These are phyloP conservation scores for Scelioninae gen. 2 DNA, from an alignment of 2,888 invertebrate species.

Conservation along the genomic window DNA sequence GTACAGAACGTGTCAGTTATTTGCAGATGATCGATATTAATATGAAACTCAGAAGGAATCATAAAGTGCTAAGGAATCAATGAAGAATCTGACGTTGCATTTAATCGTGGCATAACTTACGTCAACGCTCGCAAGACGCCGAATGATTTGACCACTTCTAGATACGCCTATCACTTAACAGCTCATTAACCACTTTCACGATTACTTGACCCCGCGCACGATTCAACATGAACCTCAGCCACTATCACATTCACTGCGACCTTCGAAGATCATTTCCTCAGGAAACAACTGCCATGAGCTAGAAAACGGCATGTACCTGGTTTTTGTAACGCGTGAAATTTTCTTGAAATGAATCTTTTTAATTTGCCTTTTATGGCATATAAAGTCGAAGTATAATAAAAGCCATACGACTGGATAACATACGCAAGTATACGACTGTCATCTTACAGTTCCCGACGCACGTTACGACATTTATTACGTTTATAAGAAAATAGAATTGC, in stretches of 20 bases:
- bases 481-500: constrained; percentile 5
- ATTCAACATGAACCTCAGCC: constrained; percentile 44
- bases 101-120: constrained; percentile 56
- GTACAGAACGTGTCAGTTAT: constrained; percentile 38
- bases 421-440: constrained; percentile 13
- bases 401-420: constrained; percentile 12
- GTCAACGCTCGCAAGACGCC: constrained; percentile 49
- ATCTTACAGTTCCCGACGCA: neutral
- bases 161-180: constrained; percentile 65
- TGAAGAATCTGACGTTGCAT: constrained; percentile 44
- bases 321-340: constrained; percentile 17
- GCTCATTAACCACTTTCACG: constrained; percentile 66
- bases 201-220: constrained; percentile 56
- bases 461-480: constrained; percentile 12
- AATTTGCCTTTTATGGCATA: constrained; percentile 14
- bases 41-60: constrained; percentile 23
- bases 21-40: constrained; percentile 36
- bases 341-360: too few species aligned
- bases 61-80: constrained; percentile 49
- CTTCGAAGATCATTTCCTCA: constrained; percentile 43
- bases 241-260: constrained; percentile 32
- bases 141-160: constrained; percentile 52
- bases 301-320: constrained; percentile 8
- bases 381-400: constrained; percentile 20
- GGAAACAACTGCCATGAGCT: constrained; percentile 37